phyloP scores from a whole-genome alignment of 2,113 vertebrate species.

The Acanthochromis polyacanthus region DNA sequence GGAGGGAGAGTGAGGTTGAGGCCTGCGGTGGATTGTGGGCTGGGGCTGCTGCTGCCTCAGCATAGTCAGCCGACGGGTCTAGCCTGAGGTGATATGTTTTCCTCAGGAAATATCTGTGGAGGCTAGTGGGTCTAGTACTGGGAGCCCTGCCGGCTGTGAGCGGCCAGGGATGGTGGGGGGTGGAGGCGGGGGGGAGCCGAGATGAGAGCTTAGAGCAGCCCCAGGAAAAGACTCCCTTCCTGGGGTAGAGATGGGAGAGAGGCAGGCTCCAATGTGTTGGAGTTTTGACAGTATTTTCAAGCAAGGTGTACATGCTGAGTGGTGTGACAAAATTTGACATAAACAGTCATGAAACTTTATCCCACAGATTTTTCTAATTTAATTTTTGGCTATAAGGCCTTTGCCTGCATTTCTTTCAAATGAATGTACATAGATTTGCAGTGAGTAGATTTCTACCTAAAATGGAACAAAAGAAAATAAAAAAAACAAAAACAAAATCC shows the following conservation, averaged over 20 bases:
- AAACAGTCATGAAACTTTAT: not conserved
- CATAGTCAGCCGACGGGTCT: slow-evolving; percentile 71
- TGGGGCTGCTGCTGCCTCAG: slow-evolving; percentile 80
- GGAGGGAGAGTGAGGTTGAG: slow-evolving; percentile 67
- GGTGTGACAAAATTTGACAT: slow-evolving; percentile 20
- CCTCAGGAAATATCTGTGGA: slow-evolving; percentile 86
- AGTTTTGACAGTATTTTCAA: slow-evolving; percentile 33
- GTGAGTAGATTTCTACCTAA: not conserved
- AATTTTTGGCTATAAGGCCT: slow-evolving; percentile 14
- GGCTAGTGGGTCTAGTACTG: slow-evolving; percentile 72
- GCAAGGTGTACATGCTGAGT: slow-evolving; percentile 32
- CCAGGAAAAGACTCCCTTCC: slow-evolving; percentile 68
- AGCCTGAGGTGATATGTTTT: slow-evolving; percentile 83
- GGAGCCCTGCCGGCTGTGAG: slow-evolving; percentile 63
- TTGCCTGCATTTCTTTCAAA: slow-evolving; percentile 28
- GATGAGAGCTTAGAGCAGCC: slow-evolving; percentile 43
- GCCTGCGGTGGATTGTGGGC: slow-evolving; percentile 80
- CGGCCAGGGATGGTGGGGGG: slow-evolving; percentile 39
- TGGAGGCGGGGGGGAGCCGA: not conserved
- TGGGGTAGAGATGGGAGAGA: slow-evolving; percentile 43
- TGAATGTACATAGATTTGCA: slow-evolving; percentile 10
- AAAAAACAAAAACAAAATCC: not conserved
- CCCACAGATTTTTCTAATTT: slow-evolving; percentile 31
- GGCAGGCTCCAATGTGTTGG: slow-evolving; percentile 27
- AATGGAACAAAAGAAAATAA: slow-evolving; percentile 14